Evolutionary conservation across 1,140 invertebrate genomes (phyloP).

Genomic region (Diabrotica virgifera): DNA sequence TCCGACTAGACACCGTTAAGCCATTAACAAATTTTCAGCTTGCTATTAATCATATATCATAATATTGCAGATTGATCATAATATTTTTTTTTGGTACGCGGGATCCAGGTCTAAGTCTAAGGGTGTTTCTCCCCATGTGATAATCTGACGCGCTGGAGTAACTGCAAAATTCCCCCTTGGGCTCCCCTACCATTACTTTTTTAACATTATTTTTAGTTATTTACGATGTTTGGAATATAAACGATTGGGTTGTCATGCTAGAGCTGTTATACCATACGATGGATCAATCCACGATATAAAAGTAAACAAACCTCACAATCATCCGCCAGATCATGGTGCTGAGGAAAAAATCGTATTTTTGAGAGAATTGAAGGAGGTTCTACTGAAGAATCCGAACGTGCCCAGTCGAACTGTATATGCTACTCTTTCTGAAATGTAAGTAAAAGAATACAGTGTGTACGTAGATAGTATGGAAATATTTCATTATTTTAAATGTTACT

Average conservation of each 20-base stretch:
- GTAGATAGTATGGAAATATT: background rate
- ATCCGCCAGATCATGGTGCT: constrained; percentile 41
- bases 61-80: too few species aligned
- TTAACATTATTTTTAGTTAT: constrained; percentile 29
- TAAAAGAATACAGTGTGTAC: background rate
- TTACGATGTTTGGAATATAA: constrained; percentile 43
- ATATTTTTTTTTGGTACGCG: too few species aligned
- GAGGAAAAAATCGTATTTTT: constrained; percentile 44
- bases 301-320: constrained; percentile 43
- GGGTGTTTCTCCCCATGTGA: too few species aligned
- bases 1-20: too few species aligned
- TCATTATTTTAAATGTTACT: background rate
- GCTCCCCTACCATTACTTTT: too few species aligned
- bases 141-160: too few species aligned
- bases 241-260: constrained; percentile 39
- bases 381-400: constrained; percentile 31
- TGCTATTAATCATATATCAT: too few species aligned
- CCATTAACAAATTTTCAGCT: too few species aligned
- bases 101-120: too few species aligned
- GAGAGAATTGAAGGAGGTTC: constrained; percentile 40
- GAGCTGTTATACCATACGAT: constrained; percentile 40
- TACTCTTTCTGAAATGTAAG: constrained; percentile 37
- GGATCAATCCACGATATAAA: constrained; percentile 42
- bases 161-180: too few species aligned
- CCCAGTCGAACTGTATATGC: constrained; percentile 35